Percentiles rank a stretch among this genome's conserved stretches.
These are phyloP conservation scores for Pangasius mekongensis DNA, from an alignment of 2,797 vertebrate species.

Conservation along the genomic window DNA sequence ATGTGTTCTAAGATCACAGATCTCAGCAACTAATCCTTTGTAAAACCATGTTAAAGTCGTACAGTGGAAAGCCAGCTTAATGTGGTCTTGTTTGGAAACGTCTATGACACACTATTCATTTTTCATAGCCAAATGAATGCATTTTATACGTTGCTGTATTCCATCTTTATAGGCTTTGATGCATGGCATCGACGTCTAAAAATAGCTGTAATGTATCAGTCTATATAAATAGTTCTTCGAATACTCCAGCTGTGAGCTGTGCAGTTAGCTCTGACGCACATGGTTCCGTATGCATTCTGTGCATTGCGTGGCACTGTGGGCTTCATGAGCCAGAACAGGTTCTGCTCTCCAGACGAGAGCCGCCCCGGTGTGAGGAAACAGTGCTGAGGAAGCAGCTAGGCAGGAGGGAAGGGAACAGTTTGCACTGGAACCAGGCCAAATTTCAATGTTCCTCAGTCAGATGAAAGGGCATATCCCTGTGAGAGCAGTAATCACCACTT, in stretches of 20 bases:
- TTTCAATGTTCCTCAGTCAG: constrained; percentile 82
- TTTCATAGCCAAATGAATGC: background rate
- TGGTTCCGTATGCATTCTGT: constrained; percentile 14
- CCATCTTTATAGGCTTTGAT: constrained; percentile 31
- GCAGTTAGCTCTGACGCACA: constrained; percentile 24
- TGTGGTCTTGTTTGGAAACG: background rate
- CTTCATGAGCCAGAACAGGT: constrained; percentile 24
- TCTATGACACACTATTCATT: no score
- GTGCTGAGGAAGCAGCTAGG: constrained; percentile 57
- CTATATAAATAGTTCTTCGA: constrained; percentile 24
- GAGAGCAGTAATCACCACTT: constrained; percentile 79
- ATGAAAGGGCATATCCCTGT: constrained; percentile 82
- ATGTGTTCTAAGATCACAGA: background rate
- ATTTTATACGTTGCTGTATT: constrained; percentile 4
- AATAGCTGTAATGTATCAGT: constrained; percentile 27
- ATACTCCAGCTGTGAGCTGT: constrained; percentile 35
- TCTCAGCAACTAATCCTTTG: background rate
- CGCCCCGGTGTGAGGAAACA: constrained; percentile 29
- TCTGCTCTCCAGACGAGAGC: constrained; percentile 33
- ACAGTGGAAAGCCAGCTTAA: background rate
- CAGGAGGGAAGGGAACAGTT: constrained; percentile 65
- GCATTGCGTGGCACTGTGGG: constrained; percentile 16
- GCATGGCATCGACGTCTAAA: constrained; percentile 9
- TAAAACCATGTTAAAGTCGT: background rate
- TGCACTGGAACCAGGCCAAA: constrained; percentile 76